Base-by-base conservation (phyloP, 92 coral and sea anemone species). In the Porites cylindrica region DNA sequence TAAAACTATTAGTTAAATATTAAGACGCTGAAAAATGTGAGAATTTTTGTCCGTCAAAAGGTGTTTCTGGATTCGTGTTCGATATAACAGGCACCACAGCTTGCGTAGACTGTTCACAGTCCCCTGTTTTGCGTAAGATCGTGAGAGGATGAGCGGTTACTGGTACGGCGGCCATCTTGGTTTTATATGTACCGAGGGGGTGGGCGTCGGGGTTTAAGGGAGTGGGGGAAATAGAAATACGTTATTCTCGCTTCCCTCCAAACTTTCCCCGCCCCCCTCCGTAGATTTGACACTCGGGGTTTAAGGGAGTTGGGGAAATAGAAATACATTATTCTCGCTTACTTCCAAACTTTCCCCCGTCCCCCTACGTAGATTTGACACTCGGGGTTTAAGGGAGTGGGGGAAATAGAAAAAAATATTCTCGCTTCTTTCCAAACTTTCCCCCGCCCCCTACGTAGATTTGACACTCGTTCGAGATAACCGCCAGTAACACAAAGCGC, bases 71-170 rank as follows among this genome's bases (percentile, higher is more conserved):
- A 66, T 66, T 66, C 18, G 70, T 12, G 70, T 66, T 20, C 24
- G 20, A 18, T 12, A 20, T 18, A 13, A 66, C 70, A 12, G n/a
- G 18, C 18, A 0, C 70, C 18, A 13, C 70, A 66, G 20, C 70
- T 4, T 38, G 47, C 47, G 47, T 38, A 38, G 47, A 38, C 47
- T 38, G 47, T 2, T 38, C 47, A 38, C 70, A 62, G 66, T 62
- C 66, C n/a, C 66, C 66, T 62, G 66, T 62, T 62, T 62, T 62
- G 7, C 66, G 66, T 62, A 10, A 62, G 66, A 62, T 62, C 66
- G 66, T 10, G 6, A 62, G 66, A 62, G 66, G 66, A 62, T 62
- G 66, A 62, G 66, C 66, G 66, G 10, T 62, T 62, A 62, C 66
- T 62, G 66, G 1, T 38, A 38, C 47, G 47, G 47, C 47, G 47